Evolutionary conservation across 2,888 invertebrate species (phyloP).

Genomic region (Acleris cristana): DNA sequence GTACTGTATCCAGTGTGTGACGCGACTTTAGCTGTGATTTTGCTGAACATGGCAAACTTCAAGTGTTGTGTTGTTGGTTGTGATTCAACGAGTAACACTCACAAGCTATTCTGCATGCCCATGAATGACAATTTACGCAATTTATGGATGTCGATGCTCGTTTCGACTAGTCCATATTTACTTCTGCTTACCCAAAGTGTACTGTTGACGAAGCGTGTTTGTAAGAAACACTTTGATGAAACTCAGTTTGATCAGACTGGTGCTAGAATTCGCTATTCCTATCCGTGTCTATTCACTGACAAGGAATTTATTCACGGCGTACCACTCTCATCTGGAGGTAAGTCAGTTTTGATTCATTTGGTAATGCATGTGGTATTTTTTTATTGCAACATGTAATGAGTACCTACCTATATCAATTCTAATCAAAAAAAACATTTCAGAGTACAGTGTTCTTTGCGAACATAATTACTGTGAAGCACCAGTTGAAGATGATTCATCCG

Average conservation of each 20-base stretch:
- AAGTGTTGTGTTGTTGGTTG: conserved; percentile 43
- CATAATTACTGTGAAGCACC: background rate
- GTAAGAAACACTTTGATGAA: conserved; percentile 41
- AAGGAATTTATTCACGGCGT: conserved; percentile 30
- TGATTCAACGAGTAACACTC: conserved; percentile 38
- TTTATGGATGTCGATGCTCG: conserved; percentile 41
- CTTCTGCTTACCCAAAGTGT: conserved; percentile 21
- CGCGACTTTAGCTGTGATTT: background rate
- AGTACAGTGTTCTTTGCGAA: conserved; percentile 1
- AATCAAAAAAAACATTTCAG: background rate
- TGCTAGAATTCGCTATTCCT: conserved; percentile 30
- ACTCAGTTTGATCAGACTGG: conserved; percentile 37
- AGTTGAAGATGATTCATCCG: background rate
- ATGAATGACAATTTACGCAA: conserved; percentile 38
- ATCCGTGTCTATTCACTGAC: conserved; percentile 38
- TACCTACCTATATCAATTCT: too few relatives aligned
- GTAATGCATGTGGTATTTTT: too few relatives aligned
- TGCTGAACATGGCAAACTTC: background rate
- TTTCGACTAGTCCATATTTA: conserved; percentile 38
- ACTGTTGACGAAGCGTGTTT: conserved; percentile 38
- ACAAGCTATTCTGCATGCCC: conserved; percentile 39
- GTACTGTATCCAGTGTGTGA: background rate
- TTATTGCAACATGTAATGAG: too few relatives aligned
- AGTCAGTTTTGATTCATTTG: background rate
- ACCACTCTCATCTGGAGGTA: conserved; percentile 19